Evolutionary conservation across 1,140 invertebrate species (phyloP).

Genomic region (Anthonomus grandis): DNA sequence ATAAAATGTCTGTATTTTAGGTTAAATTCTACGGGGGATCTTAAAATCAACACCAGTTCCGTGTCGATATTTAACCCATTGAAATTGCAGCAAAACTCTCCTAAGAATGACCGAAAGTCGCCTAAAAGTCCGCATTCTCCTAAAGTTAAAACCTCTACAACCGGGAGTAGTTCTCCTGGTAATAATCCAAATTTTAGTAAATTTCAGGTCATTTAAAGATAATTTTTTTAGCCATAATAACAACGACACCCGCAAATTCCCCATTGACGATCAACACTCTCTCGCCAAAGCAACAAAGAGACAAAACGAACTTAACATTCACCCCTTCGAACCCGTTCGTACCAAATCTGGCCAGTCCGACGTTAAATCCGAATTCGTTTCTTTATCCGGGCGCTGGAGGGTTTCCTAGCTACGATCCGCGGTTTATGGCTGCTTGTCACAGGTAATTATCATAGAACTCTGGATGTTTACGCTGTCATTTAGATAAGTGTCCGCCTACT

Average conservation of each 20-base stretch:
- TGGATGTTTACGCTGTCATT: too few species aligned
- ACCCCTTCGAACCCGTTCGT: constrained; percentile 55
- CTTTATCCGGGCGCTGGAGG: constrained; percentile 45
- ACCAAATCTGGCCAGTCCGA: constrained; percentile 51
- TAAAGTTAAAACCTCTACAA: constrained; percentile 13
- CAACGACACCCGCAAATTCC: not conserved
- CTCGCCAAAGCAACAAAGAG: constrained; percentile 35
- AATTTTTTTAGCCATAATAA: constrained; percentile 7
- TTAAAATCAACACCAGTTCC: constrained; percentile 13
- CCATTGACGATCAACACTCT: constrained; percentile 15
- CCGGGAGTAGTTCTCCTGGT: not conserved
- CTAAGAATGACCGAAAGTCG: constrained; percentile 40
- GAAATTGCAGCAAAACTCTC: constrained; percentile 44
- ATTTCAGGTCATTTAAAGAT: too few species aligned
- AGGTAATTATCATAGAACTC: constrained; percentile 17
- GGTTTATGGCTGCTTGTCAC: constrained; percentile 44
- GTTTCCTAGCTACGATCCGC: constrained; percentile 47
- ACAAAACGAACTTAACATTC: constrained; percentile 43
- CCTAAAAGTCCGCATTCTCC: constrained; percentile 45
- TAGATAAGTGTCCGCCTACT: too few species aligned
- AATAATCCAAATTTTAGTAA: not conserved
- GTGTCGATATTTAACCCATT: constrained; percentile 45
- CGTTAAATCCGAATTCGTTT: constrained; percentile 54
- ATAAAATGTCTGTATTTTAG: not conserved
- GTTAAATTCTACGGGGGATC: not conserved